A percentile compares a stretch with the other conserved stretches of the same genome.
These are phyloP conservation scores for Rhogogaster chlorosoma DNA, from an alignment of 2,888 invertebrate species.

Conservation along the genomic window DNA sequence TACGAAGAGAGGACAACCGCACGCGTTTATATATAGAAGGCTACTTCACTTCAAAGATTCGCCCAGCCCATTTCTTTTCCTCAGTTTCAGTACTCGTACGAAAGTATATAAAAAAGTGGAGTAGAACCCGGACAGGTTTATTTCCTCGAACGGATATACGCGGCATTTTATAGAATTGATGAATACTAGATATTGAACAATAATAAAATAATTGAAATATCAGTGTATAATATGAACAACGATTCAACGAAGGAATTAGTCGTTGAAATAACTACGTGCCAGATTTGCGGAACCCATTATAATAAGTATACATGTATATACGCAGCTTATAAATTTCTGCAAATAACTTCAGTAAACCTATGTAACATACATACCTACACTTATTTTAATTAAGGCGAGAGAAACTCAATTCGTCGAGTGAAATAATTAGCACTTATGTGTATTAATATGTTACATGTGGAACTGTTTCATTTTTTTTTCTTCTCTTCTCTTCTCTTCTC, in stretches of 20 bases:
- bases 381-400: constrained; percentile 33
- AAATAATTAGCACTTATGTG: constrained; percentile 27
- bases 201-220: not conserved
- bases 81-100: not conserved
- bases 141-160: not conserved
- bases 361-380: not conserved
- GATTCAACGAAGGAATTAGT: not conserved
- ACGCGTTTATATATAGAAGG: not conserved
- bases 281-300: not conserved
- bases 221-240: not conserved
- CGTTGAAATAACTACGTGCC: not conserved
- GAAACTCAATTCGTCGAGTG: constrained; percentile 21
- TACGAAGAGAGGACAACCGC: not conserved
- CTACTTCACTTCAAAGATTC: not conserved
- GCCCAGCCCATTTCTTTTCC: not conserved
- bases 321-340: not conserved
- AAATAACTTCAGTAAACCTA: not conserved
- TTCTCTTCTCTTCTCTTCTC: not conserved
- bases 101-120: not conserved
- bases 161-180: not conserved
- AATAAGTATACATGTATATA: not conserved
- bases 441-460: constrained; percentile 8
- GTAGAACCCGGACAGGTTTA: not conserved
- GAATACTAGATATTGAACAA: not conserved
- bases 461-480: not conserved